Percentiles rank a stretch among this genome's conserved stretches.
These are phyloP conservation scores for Passer domesticus DNA, from an alignment of 2,113 vertebrate genomes.

Conservation along the genomic window DNA sequence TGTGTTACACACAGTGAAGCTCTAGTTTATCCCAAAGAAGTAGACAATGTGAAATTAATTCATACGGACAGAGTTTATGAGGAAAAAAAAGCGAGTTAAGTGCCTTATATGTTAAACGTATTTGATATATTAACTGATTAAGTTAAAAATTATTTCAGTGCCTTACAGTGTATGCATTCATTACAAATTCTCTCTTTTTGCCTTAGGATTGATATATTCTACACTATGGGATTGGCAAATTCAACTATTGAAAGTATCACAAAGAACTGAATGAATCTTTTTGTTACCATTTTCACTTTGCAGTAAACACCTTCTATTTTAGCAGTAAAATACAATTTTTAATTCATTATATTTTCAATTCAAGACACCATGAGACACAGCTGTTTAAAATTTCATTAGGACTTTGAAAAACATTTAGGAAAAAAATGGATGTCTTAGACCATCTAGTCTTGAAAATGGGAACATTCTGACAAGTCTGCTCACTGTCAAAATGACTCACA, in stretches of 20 bases:
- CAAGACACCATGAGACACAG: neutral
- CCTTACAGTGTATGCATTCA: neutral
- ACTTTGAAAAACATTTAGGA: slow-evolving; percentile 57
- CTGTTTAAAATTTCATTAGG: slow-evolving; percentile 50
- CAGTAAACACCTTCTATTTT: slow-evolving; percentile 19
- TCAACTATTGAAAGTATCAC: neutral
- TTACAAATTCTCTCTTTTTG: neutral
- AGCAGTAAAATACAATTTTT: slow-evolving; percentile 28
- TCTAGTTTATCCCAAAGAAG: neutral
- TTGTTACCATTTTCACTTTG: neutral
- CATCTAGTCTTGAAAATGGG: slow-evolving; percentile 48
- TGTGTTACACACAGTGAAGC: neutral
- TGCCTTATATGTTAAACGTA: neutral
- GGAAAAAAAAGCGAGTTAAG: neutral
- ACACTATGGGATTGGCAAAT: neutral
- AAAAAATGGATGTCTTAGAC: slow-evolving; percentile 42
- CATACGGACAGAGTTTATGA: neutral
- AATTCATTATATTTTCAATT: slow-evolving; percentile 53
- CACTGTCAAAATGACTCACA: slow-evolving; percentile 6
- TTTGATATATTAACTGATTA: neutral
- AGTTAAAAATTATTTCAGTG: neutral
- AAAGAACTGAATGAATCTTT: neutral
- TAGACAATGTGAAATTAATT: neutral
- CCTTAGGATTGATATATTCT: neutral
- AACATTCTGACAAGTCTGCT: slow-evolving; percentile 46